Evolutionary conservation across 2,797 vertebrate species (phyloP), one percentile per base, ranked within the genome.

Genomic region (Periophthalmus magnuspinnatus): DNA sequence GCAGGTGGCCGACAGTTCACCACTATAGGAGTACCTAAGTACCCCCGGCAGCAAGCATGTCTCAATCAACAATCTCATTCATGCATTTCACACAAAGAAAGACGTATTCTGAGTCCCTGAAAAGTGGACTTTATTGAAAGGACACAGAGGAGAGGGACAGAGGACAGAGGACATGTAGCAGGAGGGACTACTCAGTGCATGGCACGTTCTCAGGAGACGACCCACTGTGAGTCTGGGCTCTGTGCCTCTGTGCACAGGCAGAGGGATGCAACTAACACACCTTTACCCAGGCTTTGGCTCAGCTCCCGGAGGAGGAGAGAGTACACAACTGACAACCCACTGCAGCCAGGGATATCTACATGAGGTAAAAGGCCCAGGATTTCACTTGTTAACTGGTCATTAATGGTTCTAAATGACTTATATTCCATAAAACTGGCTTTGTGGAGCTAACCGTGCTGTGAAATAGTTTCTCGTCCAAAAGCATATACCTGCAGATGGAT

Each of bases 41-140:
- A 9, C 8, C 52, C 10, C 52, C 21, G 54, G 24, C n/a, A n/a
- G n/a, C n/a, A 21, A 32, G 11, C 2, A 28, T 22, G 5, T 14
- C 28, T 16, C 14, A 32, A 16, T 57, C 13, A 2, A 93, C 78
- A 83, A 67, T 82, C 72, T 75, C 71, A 87, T 84, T 79, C 79
- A 67, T 79, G 81, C 84, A 69, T 92, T 93, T 88, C 89, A 88
- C 91, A 93, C 92, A 92, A 93, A 93, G 84, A 93, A 92, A 90
- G 87, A 89, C 92, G 93, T 93, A 92, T 92, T 93, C 88, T 84
- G 91, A 87, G 91, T 92, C 93, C 93, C 91, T 92, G 91, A 94
- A 93, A 94, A 93, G 93, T 91, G 93, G 91, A 89, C 87, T 93
- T 94, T 93, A 94, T 93, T 94, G 90, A 94, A 94, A 94, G 92